These are phyloP conservation scores for Typhlichthys eigenmanni DNA, from an alignment of 2,797 vertebrate species.

Conservation along the genomic window DNA sequence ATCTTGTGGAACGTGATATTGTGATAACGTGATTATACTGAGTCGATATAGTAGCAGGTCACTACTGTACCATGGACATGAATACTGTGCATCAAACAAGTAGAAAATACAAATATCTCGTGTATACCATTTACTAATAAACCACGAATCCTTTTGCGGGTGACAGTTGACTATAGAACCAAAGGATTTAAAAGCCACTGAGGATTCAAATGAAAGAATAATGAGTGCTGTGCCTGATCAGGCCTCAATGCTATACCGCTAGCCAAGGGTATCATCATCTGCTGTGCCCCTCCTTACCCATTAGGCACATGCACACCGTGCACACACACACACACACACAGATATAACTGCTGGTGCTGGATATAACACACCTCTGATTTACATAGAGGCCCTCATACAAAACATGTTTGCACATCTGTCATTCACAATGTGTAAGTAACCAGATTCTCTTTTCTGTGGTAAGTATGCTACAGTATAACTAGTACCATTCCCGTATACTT, in stretches of 20 bases:
- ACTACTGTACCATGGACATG: neutral
- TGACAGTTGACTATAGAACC: no score
- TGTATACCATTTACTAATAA: neutral
- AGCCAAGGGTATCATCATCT: constrained; percentile 55
- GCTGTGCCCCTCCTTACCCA: constrained; percentile 35
- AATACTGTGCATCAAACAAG: no score
- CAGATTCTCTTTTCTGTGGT: neutral
- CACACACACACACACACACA: constrained; percentile 10
- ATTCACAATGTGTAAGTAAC: neutral
- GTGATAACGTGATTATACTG: no score
- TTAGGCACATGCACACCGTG: constrained; percentile 17
- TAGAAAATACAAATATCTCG: no score
- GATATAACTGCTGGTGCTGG: no score
- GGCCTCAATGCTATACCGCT: constrained; percentile 16
- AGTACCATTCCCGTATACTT: constrained; percentile 7
- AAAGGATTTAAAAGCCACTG: no score
- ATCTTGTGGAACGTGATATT: no score
- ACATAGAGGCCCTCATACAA: constrained; percentile 12
- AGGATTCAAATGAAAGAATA: no score
- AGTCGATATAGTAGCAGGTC: neutral
- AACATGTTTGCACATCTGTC: constrained; percentile 21
- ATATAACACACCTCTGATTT: neutral
- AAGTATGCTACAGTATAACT: no score
- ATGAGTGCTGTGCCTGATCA: constrained; percentile 9
- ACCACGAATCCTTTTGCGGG: neutral